phyloP scores from a whole-genome alignment of 1,140 invertebrate genomes.

The Hermetia illucens region DNA sequence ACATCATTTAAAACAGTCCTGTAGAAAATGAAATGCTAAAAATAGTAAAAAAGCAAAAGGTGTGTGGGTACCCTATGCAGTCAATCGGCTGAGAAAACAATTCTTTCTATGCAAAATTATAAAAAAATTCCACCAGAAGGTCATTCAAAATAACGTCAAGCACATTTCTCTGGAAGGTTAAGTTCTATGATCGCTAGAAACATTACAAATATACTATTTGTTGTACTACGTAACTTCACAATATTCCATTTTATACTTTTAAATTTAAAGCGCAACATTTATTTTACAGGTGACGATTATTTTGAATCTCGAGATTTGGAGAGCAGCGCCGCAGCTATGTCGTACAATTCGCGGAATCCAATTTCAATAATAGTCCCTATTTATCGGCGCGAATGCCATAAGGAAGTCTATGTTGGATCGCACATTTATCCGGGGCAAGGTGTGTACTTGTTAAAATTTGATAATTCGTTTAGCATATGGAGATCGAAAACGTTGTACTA shows the following conservation, averaged over 20 bases:
- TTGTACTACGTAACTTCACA: too few relatives aligned
- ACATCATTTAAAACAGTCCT: too few relatives aligned
- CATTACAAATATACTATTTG: background rate
- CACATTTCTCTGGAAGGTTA: too few relatives aligned
- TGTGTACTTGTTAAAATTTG: constrained; percentile 97
- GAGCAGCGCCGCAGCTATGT: too few relatives aligned
- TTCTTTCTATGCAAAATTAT: too few relatives aligned
- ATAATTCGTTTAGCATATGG: constrained; percentile 99
- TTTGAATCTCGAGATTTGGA: constrained; percentile 30
- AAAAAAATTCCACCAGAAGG: too few relatives aligned
- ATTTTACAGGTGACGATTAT: constrained; percentile 9
- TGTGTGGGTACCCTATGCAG: too few relatives aligned
- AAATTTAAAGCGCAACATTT: constrained; percentile 2
- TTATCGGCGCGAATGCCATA: constrained; percentile 87
- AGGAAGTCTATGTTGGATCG: constrained; percentile 93
- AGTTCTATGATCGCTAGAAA: background rate
- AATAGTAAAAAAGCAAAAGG: too few relatives aligned
- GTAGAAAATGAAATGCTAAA: too few relatives aligned
- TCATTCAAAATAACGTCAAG: too few relatives aligned
- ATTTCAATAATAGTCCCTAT: constrained; percentile 77
- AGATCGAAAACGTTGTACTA: constrained; percentile 98
- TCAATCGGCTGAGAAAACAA: too few relatives aligned
- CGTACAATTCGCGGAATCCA: constrained; percentile 33
- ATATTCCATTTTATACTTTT: background rate
- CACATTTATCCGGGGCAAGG: constrained; percentile 95